A percentile compares a stretch with the other conserved stretches of the same genome.
These are phyloP conservation scores for Halcyon leucocephala DNA, from an alignment of 2,797 vertebrate species.

Conservation along the genomic window DNA sequence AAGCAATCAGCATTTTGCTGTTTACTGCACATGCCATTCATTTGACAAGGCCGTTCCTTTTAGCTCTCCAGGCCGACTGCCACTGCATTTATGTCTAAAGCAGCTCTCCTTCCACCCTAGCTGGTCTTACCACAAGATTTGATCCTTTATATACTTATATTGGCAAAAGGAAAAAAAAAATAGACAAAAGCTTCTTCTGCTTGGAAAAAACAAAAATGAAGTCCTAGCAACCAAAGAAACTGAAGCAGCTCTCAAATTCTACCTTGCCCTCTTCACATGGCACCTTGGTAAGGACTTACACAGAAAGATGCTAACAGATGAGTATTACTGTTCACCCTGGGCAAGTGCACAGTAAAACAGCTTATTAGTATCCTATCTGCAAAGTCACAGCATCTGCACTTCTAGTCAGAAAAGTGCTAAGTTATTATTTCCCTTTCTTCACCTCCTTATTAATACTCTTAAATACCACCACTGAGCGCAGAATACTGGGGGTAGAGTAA, in stretches of 20 bases:
- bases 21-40: background rate
- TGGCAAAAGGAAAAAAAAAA: background rate
- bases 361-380: background rate
- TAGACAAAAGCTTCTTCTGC: background rate
- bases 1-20: background rate
- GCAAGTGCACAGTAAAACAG: background rate
- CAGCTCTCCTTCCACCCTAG: background rate
- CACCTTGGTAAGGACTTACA: background rate
- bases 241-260: background rate
- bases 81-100: background rate
- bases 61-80: background rate
- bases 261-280: rapidly evolving
- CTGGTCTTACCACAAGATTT: background rate
- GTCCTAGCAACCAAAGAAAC: background rate
- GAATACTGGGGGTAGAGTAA: background rate
- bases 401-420: background rate
- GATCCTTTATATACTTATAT: background rate
- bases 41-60: background rate
- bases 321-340: background rate
- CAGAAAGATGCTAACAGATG: background rate
- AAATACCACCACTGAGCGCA: background rate
- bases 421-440: background rate
- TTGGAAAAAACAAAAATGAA: background rate
- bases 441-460: background rate
- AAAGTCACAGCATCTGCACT: background rate